Base-by-base conservation (phyloP, 2,888 invertebrate genomes). In the Pseudococcus longispinus region DNA sequence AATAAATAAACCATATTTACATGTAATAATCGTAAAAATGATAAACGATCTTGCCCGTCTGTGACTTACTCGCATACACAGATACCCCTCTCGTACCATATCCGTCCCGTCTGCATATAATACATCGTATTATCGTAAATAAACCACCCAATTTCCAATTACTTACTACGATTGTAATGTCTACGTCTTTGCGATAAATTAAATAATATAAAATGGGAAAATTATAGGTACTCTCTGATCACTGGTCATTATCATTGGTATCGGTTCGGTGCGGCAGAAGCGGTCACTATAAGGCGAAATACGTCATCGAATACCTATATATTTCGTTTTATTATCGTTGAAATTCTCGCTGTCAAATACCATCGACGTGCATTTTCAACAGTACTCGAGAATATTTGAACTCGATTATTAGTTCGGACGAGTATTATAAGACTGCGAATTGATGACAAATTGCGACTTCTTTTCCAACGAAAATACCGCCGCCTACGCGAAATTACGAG, bases 1-100 rank as follows among this genome's bases (percentile, higher is more conserved):
- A 80, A 80, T 80, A 80, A 80, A 80, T 80, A 80, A 42, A 42
- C 32, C 42, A 42, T 80, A 80, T 80, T 80, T 80, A 80, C 77
- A 80, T 80, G 77, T 42, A 80, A 80, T 80, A 80, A 80, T 80
- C 77, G 77, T 80, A 80, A 80, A 80, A 80, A 42, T 80, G 77
- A 80, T 80, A 80, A 80, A 80, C 77, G 77, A 80, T 80, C 70
- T 26, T 70, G 70, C 3, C 70, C 70, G 70, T 70, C 70, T 70
- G 29, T 70, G 70, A 70, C 70, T 70, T 70, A 70, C 70, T 70
- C 65, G 26, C 65, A 65, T 37, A 2, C 8, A 37, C 37, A 37
- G 37, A 37, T n/a, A n/a, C 37, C 37, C 44, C 44, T 46, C 44
- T 46, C 44, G 15, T 46, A 46, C 44, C 44, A 46, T 11, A 46